Conservation (phyloP, 2,888 invertebrate genomes). For the Agrochola macilenta region DNA sequence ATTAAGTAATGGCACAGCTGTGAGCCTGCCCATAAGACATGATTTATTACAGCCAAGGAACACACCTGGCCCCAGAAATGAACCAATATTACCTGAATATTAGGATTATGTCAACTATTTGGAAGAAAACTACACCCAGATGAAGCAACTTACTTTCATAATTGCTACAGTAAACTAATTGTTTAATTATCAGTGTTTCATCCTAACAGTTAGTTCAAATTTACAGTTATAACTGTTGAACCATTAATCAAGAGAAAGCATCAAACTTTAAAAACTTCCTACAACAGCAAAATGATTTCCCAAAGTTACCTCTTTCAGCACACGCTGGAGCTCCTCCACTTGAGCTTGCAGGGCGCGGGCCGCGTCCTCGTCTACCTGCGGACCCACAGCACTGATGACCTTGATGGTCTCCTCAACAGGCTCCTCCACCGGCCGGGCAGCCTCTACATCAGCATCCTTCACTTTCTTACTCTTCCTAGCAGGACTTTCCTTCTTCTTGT, state of each 20-base stretch:
- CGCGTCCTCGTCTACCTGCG: slow-evolving; percentile 84
- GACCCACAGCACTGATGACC: slow-evolving; percentile 85
- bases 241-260: background rate
- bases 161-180: background rate
- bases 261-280: background rate
- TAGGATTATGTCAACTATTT: background rate
- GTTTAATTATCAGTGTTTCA: background rate
- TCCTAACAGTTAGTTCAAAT: background rate
- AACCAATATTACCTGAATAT: background rate
- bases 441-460: slow-evolving; percentile 86
- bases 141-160: slow-evolving; percentile 1
- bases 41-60: background rate
- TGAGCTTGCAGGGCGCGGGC: slow-evolving; percentile 86
- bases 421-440: slow-evolving; percentile 75
- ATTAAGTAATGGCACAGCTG: slow-evolving; percentile 1
- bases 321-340: slow-evolving; percentile 87
- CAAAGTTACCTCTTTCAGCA: slow-evolving; percentile 84
- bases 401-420: slow-evolving; percentile 84
- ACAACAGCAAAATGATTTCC: background rate
- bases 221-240: background rate
- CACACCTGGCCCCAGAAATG: background rate
- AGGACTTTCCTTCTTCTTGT: slow-evolving; percentile 89
- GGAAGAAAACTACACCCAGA: background rate
- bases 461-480: slow-evolving; percentile 86
- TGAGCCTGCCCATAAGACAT: slow-evolving; percentile 2